Evolutionary conservation across 2,888 invertebrate species (phyloP).

Genomic region (Pemphredon lugubris): DNA sequence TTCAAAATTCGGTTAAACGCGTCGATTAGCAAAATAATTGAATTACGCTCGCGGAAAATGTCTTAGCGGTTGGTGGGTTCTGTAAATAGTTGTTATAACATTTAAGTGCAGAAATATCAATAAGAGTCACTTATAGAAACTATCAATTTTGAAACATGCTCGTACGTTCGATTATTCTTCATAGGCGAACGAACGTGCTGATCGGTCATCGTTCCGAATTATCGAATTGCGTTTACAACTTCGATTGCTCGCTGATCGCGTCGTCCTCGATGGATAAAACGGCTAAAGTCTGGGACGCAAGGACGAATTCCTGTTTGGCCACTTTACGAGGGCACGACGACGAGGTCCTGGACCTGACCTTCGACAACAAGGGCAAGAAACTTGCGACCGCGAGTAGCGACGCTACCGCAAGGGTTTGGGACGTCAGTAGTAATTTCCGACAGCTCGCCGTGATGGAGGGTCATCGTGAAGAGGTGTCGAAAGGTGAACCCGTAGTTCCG

Average conservation of each 20-base stretch:
- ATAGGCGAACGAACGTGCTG: constrained; percentile 84
- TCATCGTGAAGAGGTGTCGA: constrained; percentile 87
- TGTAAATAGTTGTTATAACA: too few species aligned
- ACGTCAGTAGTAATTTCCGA: constrained; percentile 83
- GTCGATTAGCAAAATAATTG: too few species aligned
- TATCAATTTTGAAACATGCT: too few species aligned
- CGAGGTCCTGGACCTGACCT: constrained; percentile 89
- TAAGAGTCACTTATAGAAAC: neutral
- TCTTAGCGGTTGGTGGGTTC: too few species aligned
- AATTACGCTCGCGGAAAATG: too few species aligned
- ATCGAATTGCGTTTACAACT: constrained; percentile 87
- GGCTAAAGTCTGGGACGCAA: constrained; percentile 87
- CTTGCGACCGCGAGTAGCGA: constrained; percentile 90
- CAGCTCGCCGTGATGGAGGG: constrained; percentile 85
- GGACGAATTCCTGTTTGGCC: constrained; percentile 83
- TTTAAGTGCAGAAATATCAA: too few species aligned
- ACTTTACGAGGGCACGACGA: constrained; percentile 85
- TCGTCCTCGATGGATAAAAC: constrained; percentile 88
- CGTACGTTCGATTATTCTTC: too few species aligned
- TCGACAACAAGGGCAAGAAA: constrained; percentile 87
- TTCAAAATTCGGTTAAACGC: too few species aligned
- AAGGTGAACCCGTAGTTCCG: constrained; percentile 80
- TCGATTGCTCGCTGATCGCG: constrained; percentile 85
- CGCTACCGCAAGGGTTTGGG: constrained; percentile 88
- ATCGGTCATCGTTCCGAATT: constrained; percentile 86